Percentiles rank a stretch among this genome's conserved stretches.
phyloP scores from a whole-genome alignment of 2,797 vertebrate genomes.

The Apogon talboti region DNA sequence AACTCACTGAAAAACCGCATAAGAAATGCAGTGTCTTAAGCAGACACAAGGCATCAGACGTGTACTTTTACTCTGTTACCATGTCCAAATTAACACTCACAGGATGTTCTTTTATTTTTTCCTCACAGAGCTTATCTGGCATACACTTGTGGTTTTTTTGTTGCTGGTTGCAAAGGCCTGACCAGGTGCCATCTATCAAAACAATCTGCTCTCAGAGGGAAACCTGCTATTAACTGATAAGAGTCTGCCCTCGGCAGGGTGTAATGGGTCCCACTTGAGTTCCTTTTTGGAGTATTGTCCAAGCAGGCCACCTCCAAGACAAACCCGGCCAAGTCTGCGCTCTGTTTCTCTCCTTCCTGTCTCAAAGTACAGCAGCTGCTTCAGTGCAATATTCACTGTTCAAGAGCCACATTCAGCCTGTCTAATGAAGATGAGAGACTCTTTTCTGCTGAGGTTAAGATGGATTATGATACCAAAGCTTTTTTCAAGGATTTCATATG shows the following conservation, averaged over 20 bases:
- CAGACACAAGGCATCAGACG: background rate
- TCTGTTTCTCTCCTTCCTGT: conserved; percentile 26
- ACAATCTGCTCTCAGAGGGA: conserved; percentile 82
- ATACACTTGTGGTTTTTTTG: conserved; percentile 46
- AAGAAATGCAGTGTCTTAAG: conserved; percentile 21
- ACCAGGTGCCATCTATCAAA: conserved; percentile 85
- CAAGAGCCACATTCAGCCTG: background rate
- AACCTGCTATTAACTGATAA: conserved; percentile 87
- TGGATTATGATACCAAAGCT: background rate
- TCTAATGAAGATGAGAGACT: background rate
- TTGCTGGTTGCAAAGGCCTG: conserved; percentile 65
- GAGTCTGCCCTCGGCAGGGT: conserved; percentile 69
- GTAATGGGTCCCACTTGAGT: conserved; percentile 83
- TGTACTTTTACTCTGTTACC: conserved; percentile 16
- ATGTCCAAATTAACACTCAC: conserved; percentile 42
- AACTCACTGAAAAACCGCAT: conserved; percentile 14
- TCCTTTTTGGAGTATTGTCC: conserved; percentile 73
- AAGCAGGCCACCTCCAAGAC: conserved; percentile 69
- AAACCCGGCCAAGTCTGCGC: conserved; percentile 43
- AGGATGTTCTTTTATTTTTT: conserved; percentile 9
- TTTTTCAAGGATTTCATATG: background rate
- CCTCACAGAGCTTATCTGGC: conserved; percentile 64
- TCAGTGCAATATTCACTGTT: background rate
- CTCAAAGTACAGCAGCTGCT: conserved; percentile 12
- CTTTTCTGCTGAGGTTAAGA: background rate